Evolutionary conservation across 1,140 invertebrate genomes (phyloP).

Genomic region (Drosophila arawakana): DNA sequence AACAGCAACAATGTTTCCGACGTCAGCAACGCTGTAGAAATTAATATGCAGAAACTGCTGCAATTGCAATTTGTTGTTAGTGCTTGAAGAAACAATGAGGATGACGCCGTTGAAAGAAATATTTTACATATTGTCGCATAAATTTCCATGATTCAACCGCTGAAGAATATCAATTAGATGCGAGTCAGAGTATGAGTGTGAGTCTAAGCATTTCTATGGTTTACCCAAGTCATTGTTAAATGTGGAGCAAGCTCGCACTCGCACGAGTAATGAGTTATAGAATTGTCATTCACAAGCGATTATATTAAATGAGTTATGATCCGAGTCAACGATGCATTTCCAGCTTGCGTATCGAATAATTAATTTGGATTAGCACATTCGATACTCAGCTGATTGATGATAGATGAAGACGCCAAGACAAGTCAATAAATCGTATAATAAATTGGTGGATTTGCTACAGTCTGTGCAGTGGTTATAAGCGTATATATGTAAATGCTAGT

Average conservation of each 20-base stretch:
- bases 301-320: slow-evolving; percentile 59
- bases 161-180: slow-evolving; percentile 74
- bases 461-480: too few species aligned
- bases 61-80: slow-evolving; percentile 77
- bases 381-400: slow-evolving; percentile 29
- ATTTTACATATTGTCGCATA: slow-evolving; percentile 78
- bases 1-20: slow-evolving; percentile 48
- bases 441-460: too few species aligned
- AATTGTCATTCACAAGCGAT: slow-evolving; percentile 53
- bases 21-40: slow-evolving; percentile 72
- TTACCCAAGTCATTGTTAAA: slow-evolving; percentile 57
- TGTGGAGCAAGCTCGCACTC: slow-evolving; percentile 62
- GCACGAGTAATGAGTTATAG: slow-evolving; percentile 71
- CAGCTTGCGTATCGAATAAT: slow-evolving; percentile 45
- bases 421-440: neutral
- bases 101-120: slow-evolving; percentile 57
- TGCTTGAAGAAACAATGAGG: slow-evolving; percentile 65
- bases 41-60: slow-evolving; percentile 81
- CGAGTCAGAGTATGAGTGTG: slow-evolving; percentile 3
- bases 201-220: slow-evolving; percentile 12
- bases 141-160: slow-evolving; percentile 69
- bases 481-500: too few species aligned
- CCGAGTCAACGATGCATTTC: slow-evolving; percentile 42
- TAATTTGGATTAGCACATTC: slow-evolving; percentile 33
- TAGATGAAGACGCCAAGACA: slow-evolving; percentile 1